A percentile compares a stretch with the other conserved stretches of the same genome.
Evolutionary conservation across 2,888 invertebrate species (phyloP).

Genomic region (Lasioglossum malachurum): DNA sequence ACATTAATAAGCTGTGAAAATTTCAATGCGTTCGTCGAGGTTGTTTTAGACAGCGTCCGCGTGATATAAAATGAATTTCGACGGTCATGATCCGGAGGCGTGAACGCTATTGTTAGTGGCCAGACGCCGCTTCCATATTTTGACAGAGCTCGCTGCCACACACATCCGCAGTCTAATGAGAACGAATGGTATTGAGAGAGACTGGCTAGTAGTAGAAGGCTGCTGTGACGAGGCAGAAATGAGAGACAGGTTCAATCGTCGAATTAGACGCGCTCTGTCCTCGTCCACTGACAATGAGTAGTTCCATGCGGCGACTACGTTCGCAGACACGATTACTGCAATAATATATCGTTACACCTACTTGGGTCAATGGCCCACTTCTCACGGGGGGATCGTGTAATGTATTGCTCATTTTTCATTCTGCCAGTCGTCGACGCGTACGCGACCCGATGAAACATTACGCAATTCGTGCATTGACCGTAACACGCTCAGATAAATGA

Average conservation of each 20-base stretch:
- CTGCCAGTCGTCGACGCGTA: constrained; percentile 42
- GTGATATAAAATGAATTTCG: background rate
- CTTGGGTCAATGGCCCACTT: constrained; percentile 70
- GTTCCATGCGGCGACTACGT: constrained; percentile 52
- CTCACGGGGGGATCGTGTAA: constrained; percentile 55
- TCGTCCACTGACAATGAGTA: constrained; percentile 37
- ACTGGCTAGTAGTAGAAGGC: constrained; percentile 42
- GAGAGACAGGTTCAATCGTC: constrained; percentile 58
- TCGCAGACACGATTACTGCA: constrained; percentile 58
- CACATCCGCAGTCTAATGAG: constrained; percentile 33
- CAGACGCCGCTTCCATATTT: constrained; percentile 10
- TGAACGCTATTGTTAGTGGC: background rate
- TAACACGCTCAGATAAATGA: constrained; percentile 37
- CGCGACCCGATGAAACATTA: constrained; percentile 57
- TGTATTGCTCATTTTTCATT: constrained; percentile 62
- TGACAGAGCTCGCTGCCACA: background rate
- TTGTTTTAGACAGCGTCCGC: background rate
- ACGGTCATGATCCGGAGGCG: background rate
- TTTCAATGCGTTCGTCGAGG: background rate
- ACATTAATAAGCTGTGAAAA: no score
- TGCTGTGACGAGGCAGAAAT: constrained; percentile 45
- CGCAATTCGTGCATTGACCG: constrained; percentile 53
- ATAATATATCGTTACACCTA: constrained; percentile 67
- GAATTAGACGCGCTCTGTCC: constrained; percentile 63
- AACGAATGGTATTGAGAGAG: constrained; percentile 47